Base-by-base conservation (phyloP, 1,140 invertebrate species). In the Drosophila lacteicornis region DNA sequence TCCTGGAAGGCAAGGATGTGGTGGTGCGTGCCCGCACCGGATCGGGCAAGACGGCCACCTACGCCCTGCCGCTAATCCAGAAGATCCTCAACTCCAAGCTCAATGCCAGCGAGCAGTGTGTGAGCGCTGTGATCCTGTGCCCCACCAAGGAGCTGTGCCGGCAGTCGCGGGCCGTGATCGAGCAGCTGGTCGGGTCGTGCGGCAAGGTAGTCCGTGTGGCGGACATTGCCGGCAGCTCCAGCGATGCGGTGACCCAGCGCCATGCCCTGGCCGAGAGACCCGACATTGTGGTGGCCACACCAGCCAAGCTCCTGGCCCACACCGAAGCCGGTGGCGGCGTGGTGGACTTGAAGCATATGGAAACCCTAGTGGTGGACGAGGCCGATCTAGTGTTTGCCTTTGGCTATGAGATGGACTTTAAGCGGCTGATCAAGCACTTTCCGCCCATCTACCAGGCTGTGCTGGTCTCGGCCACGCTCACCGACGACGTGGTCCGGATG, bases 321-420 rank as follows among this genome's bases (percentile, higher is more conserved):
- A 93, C 99, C 12, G 95, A 97, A 92, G 82, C 79, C n/a, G 75
- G 66, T 3, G 95, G 22, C 22, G 22, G 95, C 27, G 96, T 96
- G 91, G 92, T 99, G 59, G 94, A 95, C 79, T 77, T 99, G n/a
- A 97, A 97, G 92, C 94, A 96, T 49, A 95, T 96, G 8, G 96
- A 99, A 80, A 95, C 97, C 46, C 82, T 99, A 8, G 96, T 99
- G 4, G 96, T 99, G 46, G 99, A 99, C 93, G 99, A 99, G 94
- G 99, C 99, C 30, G 99, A 99, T 95, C 94, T 99, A 61, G 94
- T 99, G 33, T 99, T 99, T 93, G 98, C 98, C 7, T 99, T 99
- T 95, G 99, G 99, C 27, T 99, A 99, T 94, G 97, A 99, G 94
- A 95, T 96, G 70, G 98, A 99, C 93, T 94, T 99, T 15, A 98